Conservation (phyloP, 2,797 vertebrate species). For the Denticeps clupeoides region DNA sequence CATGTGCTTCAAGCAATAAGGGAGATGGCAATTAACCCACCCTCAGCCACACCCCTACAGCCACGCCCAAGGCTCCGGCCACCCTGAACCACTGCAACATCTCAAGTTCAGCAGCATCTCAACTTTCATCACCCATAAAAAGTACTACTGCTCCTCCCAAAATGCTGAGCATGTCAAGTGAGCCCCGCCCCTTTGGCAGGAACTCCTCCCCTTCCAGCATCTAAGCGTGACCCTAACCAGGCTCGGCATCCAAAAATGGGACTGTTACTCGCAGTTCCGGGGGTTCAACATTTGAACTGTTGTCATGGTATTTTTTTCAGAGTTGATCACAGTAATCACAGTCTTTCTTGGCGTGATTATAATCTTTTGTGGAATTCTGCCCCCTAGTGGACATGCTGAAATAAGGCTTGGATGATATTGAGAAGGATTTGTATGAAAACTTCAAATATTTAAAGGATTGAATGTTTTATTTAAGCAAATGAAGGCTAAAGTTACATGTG, state of each 20-base stretch:
- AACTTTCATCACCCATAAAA: constrained; percentile 97
- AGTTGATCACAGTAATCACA: constrained; percentile 54
- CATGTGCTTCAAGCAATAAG: constrained; percentile 59
- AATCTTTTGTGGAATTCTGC: constrained; percentile 16
- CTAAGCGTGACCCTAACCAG: too few relatives aligned
- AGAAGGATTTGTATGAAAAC: constrained; percentile 45
- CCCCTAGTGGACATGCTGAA: constrained; percentile 22
- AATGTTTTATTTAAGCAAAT: constrained; percentile 52
- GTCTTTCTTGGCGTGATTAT: constrained; percentile 27
- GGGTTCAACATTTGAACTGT: constrained; percentile 25
- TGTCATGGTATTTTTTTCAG: constrained; percentile 23
- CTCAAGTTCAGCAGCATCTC: constrained; percentile 90
- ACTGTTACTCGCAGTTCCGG: constrained; percentile 52
- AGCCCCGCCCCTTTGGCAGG: constrained; percentile 21
- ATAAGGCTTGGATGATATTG: constrained; percentile 1
- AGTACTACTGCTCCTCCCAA: constrained; percentile 97
- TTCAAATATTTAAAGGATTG: constrained; percentile 65
- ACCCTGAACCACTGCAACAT: constrained; percentile 85
- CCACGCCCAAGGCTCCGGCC: constrained; percentile 47
- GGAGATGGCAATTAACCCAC: too few relatives aligned
- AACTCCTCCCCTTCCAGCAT: too few relatives aligned
- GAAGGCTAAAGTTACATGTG: too few relatives aligned
- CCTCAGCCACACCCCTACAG: constrained; percentile 26
- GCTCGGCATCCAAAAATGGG: constrained; percentile 36
- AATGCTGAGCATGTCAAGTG: constrained; percentile 91